Percentiles rank a stretch among this genome's conserved stretches.
These are phyloP conservation scores for Helicolenus hilgendorfi DNA, from an alignment of 2,797 vertebrate species.

Conservation along the genomic window DNA sequence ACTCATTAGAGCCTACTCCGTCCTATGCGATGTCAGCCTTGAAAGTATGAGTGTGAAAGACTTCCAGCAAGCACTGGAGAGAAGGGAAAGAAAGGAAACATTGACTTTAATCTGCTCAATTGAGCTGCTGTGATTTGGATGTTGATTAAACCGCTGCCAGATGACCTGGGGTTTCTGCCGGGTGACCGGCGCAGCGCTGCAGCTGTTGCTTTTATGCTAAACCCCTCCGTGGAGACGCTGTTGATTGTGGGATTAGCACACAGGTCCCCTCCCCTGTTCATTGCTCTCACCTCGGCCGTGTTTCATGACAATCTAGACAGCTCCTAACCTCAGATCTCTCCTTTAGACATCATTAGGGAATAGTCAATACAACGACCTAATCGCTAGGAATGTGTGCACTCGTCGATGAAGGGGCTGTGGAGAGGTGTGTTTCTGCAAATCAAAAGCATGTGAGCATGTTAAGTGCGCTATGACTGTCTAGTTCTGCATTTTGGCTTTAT, in stretches of 20 bases:
- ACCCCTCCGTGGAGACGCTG: conserved; percentile 70
- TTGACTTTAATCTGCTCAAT: conserved; percentile 87
- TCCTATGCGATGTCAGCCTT: conserved; percentile 33
- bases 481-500: background rate
- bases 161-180: conserved; percentile 81
- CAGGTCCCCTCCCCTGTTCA: conserved; percentile 72
- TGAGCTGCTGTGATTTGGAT: conserved; percentile 90
- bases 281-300: conserved; percentile 67
- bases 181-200: conserved; percentile 79
- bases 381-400: background rate
- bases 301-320: conserved; percentile 65
- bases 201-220: conserved; percentile 88
- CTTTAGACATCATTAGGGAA: conserved; percentile 46
- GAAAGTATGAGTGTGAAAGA: conserved; percentile 13
- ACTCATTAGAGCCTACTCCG: conserved; percentile 21
- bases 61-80: background rate
- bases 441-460: background rate
- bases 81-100: conserved; percentile 42
- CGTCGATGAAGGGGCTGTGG: background rate
- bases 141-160: conserved; percentile 90
- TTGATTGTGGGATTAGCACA: conserved; percentile 78
- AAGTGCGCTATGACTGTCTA: background rate
- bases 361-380: conserved; percentile 15
- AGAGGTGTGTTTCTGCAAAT: background rate
- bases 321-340: conserved; percentile 56